These are phyloP conservation scores for Pseudopipra pipra DNA, from an alignment of 2,113 vertebrate species.

Conservation along the genomic window DNA sequence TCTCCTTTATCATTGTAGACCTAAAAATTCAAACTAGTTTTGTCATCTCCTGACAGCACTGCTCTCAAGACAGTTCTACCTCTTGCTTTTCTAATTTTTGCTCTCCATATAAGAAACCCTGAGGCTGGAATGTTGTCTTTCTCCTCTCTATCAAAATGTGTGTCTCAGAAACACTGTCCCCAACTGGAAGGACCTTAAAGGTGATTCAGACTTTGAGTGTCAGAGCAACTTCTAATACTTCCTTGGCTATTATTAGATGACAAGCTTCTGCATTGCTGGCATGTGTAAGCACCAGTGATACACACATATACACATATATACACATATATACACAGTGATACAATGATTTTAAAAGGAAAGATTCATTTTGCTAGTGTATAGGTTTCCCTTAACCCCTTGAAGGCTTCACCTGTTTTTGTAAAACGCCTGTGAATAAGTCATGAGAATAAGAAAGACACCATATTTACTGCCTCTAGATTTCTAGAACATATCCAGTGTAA, in stretches of 20 bases:
- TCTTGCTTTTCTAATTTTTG: constrained; percentile 38
- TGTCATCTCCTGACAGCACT: background rate
- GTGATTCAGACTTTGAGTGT: background rate
- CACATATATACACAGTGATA: too few species aligned
- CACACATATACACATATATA: too few species aligned
- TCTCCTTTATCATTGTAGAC: background rate
- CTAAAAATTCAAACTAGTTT: background rate
- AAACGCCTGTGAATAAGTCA: background rate
- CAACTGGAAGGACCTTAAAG: constrained; percentile 20
- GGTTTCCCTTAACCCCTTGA: background rate
- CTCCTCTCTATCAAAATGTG: fast-evolving
- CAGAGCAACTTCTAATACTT: background rate
- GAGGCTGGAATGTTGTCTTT: background rate
- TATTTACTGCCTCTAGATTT: background rate
- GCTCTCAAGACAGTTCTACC: background rate
- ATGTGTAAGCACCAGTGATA: background rate
- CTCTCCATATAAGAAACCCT: background rate
- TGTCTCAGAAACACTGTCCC: background rate
- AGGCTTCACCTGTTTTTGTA: background rate
- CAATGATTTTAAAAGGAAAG: background rate
- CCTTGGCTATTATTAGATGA: background rate
- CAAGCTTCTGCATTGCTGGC: background rate
- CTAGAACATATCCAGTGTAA: background rate
- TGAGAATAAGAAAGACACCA: background rate
- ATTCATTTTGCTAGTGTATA: background rate